phyloP scores from a whole-genome alignment of 2,888 invertebrate species.

The Lithophane leautieri region DNA sequence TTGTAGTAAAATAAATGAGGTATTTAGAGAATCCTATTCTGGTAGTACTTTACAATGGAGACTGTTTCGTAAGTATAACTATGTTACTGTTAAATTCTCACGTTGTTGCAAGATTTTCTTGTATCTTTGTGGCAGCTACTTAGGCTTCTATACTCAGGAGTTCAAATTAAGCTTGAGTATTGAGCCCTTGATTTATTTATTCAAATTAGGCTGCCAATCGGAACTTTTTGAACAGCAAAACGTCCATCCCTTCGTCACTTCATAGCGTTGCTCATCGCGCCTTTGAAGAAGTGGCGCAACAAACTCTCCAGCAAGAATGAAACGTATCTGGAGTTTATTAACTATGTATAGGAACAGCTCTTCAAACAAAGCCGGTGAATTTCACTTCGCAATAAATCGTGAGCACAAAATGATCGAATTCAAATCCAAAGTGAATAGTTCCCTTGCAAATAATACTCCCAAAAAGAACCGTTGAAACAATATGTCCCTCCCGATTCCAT shows the following conservation, averaged over 20 bases:
- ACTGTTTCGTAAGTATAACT: constrained; percentile 48
- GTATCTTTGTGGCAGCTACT: constrained; percentile 28
- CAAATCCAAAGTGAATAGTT: background rate
- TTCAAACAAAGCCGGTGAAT: background rate
- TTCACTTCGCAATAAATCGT: too few relatives aligned
- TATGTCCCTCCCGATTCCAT: background rate
- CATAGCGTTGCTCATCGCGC: background rate
- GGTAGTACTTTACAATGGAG: constrained; percentile 51
- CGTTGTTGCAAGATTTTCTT: constrained; percentile 53
- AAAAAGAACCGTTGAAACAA: background rate
- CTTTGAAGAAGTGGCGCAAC: background rate
- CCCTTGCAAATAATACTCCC: background rate
- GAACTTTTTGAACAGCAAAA: background rate
- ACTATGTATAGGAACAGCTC: background rate
- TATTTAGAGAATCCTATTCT: constrained; percentile 66
- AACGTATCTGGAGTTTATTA: background rate
- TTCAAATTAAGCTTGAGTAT: background rate
- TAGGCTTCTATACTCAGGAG: constrained; percentile 9
- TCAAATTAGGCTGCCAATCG: background rate
- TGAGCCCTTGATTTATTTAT: background rate
- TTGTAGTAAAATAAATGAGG: constrained; percentile 62
- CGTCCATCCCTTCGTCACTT: background rate
- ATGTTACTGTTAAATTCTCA: constrained; percentile 55
- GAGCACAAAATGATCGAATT: too few relatives aligned
- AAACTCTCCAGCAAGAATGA: background rate